These are phyloP conservation scores for Salvelinus fontinalis DNA, from an alignment of 2,113 vertebrate genomes.

Conservation along the genomic window DNA sequence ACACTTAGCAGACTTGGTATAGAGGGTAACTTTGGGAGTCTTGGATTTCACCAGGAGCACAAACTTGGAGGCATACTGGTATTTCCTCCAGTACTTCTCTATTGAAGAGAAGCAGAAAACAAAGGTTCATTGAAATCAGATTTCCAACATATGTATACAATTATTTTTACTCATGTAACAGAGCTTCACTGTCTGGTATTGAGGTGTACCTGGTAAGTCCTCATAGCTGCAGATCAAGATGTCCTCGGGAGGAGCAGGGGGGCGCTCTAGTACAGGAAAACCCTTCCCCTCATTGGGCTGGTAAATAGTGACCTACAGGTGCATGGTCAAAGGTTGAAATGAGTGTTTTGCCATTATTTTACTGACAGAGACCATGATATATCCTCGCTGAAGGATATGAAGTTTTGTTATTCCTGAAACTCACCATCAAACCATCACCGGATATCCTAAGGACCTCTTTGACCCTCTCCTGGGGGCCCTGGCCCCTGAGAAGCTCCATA, in stretches of 20 bases:
- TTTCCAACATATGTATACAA: too few relatives aligned
- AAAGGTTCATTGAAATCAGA: not conserved
- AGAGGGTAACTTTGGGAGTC: constrained; percentile 95
- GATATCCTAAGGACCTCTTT: constrained; percentile 94
- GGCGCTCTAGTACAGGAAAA: constrained; percentile 84
- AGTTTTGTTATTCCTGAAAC: not conserved
- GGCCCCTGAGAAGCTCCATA: constrained; percentile 90
- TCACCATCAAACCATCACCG: constrained; percentile 85
- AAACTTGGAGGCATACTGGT: constrained; percentile 96
- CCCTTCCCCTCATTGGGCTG: constrained; percentile 91
- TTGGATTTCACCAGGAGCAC: constrained; percentile 95
- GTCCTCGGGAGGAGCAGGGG: constrained; percentile 84
- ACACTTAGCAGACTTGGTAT: constrained; percentile 91
- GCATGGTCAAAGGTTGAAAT: not conserved
- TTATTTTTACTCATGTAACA: too few relatives aligned
- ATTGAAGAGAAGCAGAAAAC: constrained; percentile 22
- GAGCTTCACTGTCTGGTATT: not conserved
- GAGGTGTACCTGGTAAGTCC: constrained; percentile 86
- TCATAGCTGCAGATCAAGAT: constrained; percentile 83
- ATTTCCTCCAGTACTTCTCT: constrained; percentile 99
- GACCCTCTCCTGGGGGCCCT: constrained; percentile 84
- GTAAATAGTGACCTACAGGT: constrained; percentile 86
- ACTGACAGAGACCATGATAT: too few relatives aligned
- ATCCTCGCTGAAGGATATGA: too few relatives aligned
- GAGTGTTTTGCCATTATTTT: not conserved